phyloP scores from a whole-genome alignment of 2,888 invertebrate species.

The Chelonus formosanus region DNA sequence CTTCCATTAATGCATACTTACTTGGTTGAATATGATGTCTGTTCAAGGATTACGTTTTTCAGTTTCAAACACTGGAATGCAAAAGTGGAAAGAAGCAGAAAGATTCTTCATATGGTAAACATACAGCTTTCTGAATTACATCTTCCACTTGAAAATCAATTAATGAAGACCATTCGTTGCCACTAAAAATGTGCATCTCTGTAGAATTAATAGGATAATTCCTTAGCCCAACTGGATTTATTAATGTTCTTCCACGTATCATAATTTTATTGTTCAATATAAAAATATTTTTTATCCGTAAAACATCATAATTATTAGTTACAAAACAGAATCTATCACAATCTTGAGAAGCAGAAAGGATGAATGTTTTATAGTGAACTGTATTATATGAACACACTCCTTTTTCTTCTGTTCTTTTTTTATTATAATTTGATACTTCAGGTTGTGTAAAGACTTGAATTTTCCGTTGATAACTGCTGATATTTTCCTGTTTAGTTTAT shows the following conservation, averaged over 20 bases:
- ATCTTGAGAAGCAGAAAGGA: not conserved
- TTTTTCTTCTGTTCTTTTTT: too few relatives aligned
- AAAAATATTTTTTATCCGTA: not conserved
- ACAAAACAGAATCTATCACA: conserved; percentile 8
- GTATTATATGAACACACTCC: conserved; percentile 26
- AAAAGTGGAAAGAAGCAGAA: conserved; percentile 11
- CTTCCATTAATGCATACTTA: too few relatives aligned
- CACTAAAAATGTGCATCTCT: not conserved
- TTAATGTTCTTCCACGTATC: not conserved
- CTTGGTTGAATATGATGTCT: too few relatives aligned
- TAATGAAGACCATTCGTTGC: not conserved
- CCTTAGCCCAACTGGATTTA: not conserved
- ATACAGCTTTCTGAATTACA: conserved; percentile 6
- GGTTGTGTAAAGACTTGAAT: not conserved
- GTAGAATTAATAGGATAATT: conserved; percentile 9
- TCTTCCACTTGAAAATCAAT: not conserved
- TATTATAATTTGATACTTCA: conserved; percentile 25
- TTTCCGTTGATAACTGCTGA: conserved; percentile 12
- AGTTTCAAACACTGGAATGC: not conserved
- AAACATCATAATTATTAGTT: conserved; percentile 1
- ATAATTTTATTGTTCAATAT: not conserved
- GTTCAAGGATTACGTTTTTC: too few relatives aligned
- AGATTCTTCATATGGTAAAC: conserved; percentile 6
- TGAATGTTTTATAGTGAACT: conserved; percentile 20
- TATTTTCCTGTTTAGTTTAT: too few relatives aligned